These are phyloP conservation scores for Callyntrura sp. DNA, from an alignment of 2,888 invertebrate genomes.

Conservation along the genomic window DNA sequence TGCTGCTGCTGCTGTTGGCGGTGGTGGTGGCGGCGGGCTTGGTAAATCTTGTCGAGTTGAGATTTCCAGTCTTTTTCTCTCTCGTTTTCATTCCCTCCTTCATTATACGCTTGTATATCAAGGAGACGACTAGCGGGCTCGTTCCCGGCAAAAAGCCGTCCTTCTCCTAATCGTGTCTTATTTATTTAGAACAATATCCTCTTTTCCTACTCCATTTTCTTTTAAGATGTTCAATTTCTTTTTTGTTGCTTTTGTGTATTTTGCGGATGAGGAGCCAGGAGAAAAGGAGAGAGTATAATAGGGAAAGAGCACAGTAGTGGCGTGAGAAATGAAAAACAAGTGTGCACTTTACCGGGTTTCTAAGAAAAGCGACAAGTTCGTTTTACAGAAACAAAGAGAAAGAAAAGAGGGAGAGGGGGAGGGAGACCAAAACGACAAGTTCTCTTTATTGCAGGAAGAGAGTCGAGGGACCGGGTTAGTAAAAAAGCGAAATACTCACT, in stretches of 20 bases:
- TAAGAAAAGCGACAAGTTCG: too few relatives aligned
- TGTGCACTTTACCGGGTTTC: too few relatives aligned
- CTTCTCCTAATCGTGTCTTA: background rate
- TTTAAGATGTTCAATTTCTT: constrained; percentile 4
- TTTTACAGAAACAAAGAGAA: too few relatives aligned
- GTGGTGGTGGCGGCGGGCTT: too few relatives aligned
- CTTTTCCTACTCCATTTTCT: constrained; percentile 8
- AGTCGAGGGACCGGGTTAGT: background rate
- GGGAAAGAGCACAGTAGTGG: background rate
- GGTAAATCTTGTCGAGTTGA: background rate
- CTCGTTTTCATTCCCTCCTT: background rate
- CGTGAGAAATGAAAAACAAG: constrained; percentile 30
- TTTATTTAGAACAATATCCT: constrained; percentile 45
- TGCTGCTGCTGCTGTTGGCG: too few relatives aligned
- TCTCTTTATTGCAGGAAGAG: background rate
- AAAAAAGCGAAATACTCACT: too few relatives aligned
- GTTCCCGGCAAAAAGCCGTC: background rate
- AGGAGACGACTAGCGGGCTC: constrained; percentile 14
- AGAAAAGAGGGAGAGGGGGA: background rate
- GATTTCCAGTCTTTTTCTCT: constrained; percentile 9
- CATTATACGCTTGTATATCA: background rate
- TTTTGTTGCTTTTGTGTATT: background rate
- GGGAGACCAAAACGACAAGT: background rate
- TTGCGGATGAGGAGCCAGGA: background rate
- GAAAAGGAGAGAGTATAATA: background rate